A percentile compares a stretch with the other conserved stretches of the same genome.
Conservation (phyloP, 2,113 vertebrate genomes). For the Sigmodon hispidus region DNA sequence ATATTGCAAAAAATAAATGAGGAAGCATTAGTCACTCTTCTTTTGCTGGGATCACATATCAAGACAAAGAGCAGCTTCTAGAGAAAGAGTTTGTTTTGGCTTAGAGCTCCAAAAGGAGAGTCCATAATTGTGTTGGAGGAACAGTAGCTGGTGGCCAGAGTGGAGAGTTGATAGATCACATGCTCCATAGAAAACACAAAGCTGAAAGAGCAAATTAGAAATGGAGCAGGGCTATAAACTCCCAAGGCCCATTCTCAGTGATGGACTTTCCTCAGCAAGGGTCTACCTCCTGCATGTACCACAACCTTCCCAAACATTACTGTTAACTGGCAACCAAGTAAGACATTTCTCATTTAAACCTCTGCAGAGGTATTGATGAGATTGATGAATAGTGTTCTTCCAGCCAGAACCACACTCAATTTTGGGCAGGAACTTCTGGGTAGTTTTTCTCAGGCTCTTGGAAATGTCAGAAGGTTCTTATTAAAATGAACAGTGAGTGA, state of each 20-base stretch:
- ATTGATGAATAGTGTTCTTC: neutral
- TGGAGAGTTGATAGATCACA: neutral
- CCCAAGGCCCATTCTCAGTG: neutral
- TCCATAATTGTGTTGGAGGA: neutral
- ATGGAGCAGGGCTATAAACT: neutral
- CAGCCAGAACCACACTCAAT: neutral
- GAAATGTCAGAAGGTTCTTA: conserved; percentile 74
- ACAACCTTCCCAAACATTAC: neutral
- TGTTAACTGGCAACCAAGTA: neutral
- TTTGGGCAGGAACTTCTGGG: neutral
- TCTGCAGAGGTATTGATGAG: neutral
- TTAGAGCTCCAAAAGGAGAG: neutral
- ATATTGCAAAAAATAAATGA: neutral
- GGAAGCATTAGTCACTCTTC: neutral
- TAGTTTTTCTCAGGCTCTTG: conserved; percentile 53
- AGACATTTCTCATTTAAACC: neutral
- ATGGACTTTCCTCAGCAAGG: neutral
- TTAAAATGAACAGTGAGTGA: conserved; percentile 77
- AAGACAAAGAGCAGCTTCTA: neutral
- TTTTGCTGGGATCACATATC: neutral
- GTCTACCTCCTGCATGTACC: neutral
- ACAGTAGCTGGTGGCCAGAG: neutral
- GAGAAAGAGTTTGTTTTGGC: no score
- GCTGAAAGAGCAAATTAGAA: neutral
- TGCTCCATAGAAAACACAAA: neutral